Percentiles rank a stretch among this genome's conserved stretches.
phyloP scores from a whole-genome alignment of 2,888 invertebrate species.

The Heliconius erato region DNA sequence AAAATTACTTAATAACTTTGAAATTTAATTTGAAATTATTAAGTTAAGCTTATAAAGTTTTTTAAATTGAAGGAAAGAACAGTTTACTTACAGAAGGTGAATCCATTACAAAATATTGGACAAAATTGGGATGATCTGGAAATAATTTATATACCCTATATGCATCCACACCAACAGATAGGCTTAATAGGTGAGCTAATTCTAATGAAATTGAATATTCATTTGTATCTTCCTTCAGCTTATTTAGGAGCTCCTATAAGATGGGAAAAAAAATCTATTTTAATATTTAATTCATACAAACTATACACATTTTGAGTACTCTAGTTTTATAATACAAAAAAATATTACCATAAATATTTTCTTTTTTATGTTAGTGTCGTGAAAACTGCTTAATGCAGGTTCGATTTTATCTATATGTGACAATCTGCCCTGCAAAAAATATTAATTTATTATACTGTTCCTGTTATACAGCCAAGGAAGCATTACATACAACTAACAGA shows the following conservation, averaged over 20 bases:
- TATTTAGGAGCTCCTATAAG: slow-evolving; percentile 85
- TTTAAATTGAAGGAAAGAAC: neutral
- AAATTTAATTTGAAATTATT: no score
- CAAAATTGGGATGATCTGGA: slow-evolving; percentile 61
- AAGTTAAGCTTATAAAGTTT: no score
- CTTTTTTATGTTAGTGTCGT: slow-evolving; percentile 39
- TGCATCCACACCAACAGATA: slow-evolving; percentile 88
- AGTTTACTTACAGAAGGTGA: slow-evolving; percentile 52
- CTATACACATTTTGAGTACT: neutral
- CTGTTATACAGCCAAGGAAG: no score
- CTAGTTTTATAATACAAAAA: neutral
- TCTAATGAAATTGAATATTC: slow-evolving; percentile 89
- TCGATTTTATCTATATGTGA: slow-evolving; percentile 1
- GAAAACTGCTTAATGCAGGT: neutral
- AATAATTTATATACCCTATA: slow-evolving; percentile 79
- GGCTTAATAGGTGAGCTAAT: slow-evolving; percentile 87
- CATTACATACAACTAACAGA: no score
- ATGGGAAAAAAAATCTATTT: neutral
- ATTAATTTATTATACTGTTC: neutral
- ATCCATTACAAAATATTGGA: slow-evolving; percentile 60
- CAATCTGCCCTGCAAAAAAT: slow-evolving; percentile 15
- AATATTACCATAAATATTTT: slow-evolving; percentile 52
- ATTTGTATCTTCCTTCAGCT: slow-evolving; percentile 86
- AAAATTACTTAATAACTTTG: no score
- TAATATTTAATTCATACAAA: neutral